Conservation (phyloP, 2,797 vertebrate genomes). For the Melopsittacus undulatus region DNA sequence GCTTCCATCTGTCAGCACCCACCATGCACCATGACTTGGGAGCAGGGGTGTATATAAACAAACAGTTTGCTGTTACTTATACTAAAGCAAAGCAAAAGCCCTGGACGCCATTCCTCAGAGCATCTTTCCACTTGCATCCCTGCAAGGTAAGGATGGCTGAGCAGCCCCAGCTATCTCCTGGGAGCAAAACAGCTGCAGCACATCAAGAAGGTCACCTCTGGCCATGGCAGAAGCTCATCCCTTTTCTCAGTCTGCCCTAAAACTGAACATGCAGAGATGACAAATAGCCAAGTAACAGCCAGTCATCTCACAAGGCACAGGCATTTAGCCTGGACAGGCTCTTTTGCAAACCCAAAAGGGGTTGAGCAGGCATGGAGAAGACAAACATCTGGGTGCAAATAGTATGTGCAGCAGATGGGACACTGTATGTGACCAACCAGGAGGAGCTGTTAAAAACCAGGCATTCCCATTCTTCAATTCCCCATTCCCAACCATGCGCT, state of each 20-base stretch:
- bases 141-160: not conserved
- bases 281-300: not conserved
- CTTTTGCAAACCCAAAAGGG: not conserved
- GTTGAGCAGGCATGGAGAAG: fast-evolving
- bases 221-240: not conserved
- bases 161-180: not conserved
- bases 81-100: not conserved
- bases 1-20: slow-evolving; percentile 1
- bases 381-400: not conserved
- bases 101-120: not conserved
- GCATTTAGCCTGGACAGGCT: not conserved
- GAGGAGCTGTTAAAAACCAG: not conserved
- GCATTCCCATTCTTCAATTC: not conserved
- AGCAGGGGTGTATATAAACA: not conserved
- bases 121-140: not conserved
- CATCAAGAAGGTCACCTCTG: not conserved
- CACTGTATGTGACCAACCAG: not conserved
- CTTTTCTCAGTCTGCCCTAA: not conserved
- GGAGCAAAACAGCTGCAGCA: not conserved
- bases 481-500: fast-evolving
- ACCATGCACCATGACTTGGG: not conserved
- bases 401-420: fast-evolving
- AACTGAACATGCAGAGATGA: fast-evolving
- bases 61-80: not conserved
- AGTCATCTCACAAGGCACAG: not conserved